Conservation (phyloP, 2,113 vertebrate species). For the rat (Rattus norvegicus) region DNA sequence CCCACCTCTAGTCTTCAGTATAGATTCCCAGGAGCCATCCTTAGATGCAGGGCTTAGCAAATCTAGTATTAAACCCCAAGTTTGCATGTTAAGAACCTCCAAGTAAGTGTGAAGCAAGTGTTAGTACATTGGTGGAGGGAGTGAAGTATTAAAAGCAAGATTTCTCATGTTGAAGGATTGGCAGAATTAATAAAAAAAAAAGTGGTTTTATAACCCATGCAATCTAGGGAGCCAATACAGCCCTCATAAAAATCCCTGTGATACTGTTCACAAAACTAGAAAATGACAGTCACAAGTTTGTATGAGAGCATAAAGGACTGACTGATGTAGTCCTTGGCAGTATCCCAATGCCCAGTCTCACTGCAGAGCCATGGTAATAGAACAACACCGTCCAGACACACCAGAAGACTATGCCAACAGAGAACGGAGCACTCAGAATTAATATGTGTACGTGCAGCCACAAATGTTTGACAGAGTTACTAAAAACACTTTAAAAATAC, state of each 20-base stretch:
- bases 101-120: slow-evolving; percentile 4
- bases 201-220: not conserved
- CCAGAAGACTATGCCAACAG: not conserved
- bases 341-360: not conserved
- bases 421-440: not conserved
- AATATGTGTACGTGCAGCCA: not conserved
- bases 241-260: not conserved
- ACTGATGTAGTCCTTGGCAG: not conserved
- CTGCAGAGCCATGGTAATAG: not conserved
- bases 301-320: not conserved
- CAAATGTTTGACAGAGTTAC: not conserved
- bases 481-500: not conserved
- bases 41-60: not conserved
- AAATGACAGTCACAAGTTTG: not conserved
- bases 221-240: not conserved
- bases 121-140: not conserved
- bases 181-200: not conserved
- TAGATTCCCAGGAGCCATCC: not conserved
- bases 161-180: not conserved
- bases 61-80: too few species aligned
- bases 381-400: not conserved
- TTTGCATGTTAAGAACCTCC: not conserved
- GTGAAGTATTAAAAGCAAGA: not conserved
- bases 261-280: not conserved
- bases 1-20: not conserved